A percentile compares a stretch with the other conserved stretches of the same genome.
phyloP scores from a whole-genome alignment of 2,797 vertebrate species.

The Phoeniculus purpureus region DNA sequence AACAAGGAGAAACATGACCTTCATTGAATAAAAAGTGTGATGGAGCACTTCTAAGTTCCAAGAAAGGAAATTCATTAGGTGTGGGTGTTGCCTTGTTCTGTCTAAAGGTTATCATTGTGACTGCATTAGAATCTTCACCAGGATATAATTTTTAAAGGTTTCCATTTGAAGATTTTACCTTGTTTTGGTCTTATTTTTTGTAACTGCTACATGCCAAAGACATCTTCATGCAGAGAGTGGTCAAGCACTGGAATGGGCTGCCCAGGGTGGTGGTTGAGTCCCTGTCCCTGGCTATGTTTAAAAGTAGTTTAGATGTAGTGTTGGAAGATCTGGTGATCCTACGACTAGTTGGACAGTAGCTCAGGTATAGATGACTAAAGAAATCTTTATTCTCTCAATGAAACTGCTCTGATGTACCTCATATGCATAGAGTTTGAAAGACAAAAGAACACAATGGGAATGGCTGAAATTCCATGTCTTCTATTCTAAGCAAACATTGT shows the following conservation, averaged over 20 bases:
- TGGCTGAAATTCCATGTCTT: not conserved
- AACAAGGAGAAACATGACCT: constrained; percentile 30
- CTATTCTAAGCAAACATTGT: not conserved
- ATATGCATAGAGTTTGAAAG: not conserved
- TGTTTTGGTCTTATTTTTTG: not conserved
- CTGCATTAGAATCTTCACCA: not conserved
- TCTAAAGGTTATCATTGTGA: not conserved
- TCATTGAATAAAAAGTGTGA: constrained; percentile 11
- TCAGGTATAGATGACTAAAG: not conserved
- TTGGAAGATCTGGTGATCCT: too few relatives aligned
- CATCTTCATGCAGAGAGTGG: too few relatives aligned
- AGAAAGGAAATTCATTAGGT: constrained; percentile 2
- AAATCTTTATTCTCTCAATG: not conserved
- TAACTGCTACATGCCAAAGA: not conserved
- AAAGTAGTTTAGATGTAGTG: too few relatives aligned
- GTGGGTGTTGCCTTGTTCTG: not conserved
- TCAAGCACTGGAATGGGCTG: too few relatives aligned
- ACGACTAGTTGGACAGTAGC: not conserved
- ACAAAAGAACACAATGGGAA: not conserved
- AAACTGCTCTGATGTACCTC: not conserved
- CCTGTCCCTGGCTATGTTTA: too few relatives aligned
- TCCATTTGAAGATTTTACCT: not conserved
- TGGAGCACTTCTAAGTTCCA: not conserved
- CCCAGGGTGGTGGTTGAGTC: too few relatives aligned
- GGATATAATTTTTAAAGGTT: not conserved